These are phyloP conservation scores for Thumatha senex DNA, from an alignment of 2,888 invertebrate genomes.

Conservation along the genomic window DNA sequence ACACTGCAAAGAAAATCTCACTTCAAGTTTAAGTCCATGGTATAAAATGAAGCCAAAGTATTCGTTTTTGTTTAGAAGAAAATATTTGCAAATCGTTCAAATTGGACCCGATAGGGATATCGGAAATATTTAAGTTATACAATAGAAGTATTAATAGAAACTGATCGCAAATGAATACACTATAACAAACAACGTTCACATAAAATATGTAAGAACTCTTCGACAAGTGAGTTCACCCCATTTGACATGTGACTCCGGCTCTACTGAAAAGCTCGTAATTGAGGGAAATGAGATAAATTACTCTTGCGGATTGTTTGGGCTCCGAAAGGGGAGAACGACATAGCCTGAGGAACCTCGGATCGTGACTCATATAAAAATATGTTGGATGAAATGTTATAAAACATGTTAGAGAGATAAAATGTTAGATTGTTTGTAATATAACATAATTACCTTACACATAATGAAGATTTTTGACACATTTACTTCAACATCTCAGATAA, in stretches of 20 bases:
- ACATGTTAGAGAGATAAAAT: too few relatives aligned
- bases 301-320: slow-evolving; percentile 58
- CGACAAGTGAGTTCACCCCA: slow-evolving; percentile 56
- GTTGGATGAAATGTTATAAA: slow-evolving; percentile 28
- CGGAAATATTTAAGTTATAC: too few relatives aligned
- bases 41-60: background rate
- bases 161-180: slow-evolving; percentile 15
- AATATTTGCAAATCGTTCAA: background rate
- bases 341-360: slow-evolving; percentile 20
- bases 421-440: too few relatives aligned
- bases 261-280: slow-evolving; percentile 70
- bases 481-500: background rate
- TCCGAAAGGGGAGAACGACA: slow-evolving; percentile 42
- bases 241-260: slow-evolving; percentile 62
- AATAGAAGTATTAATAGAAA: slow-evolving; percentile 15
- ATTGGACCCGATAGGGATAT: too few relatives aligned
- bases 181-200: slow-evolving; percentile 29
- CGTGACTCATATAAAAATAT: slow-evolving; percentile 34
- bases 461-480: too few relatives aligned
- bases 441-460: too few relatives aligned
- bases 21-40: background rate
- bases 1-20: slow-evolving; percentile 5
- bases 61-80: slow-evolving; percentile 13
- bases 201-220: slow-evolving; percentile 52
- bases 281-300: slow-evolving; percentile 78